Conservation (phyloP, 1,140 invertebrate genomes). For the Pomacea maculata region DNA sequence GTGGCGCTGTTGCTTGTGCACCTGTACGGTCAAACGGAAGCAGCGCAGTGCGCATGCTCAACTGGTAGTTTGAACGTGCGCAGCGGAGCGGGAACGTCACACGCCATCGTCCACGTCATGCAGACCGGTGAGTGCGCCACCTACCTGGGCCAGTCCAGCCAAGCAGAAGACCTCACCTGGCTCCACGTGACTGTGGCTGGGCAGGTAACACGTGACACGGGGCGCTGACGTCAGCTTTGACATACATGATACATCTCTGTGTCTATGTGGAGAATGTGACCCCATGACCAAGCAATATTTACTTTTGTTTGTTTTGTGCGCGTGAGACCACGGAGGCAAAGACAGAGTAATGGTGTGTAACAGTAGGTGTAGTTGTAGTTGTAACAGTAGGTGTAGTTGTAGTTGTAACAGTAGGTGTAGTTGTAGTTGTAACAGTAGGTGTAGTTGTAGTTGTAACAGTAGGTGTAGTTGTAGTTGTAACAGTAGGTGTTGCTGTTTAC, state of each 20-base stretch:
- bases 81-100: not conserved
- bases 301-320: not conserved
- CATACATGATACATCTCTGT: not conserved
- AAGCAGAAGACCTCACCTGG: conserved; percentile 1
- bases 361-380: too few species aligned
- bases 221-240: too few species aligned
- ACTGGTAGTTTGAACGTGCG: not conserved
- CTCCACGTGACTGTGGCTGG: not conserved
- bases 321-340: too few species aligned
- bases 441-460: too few species aligned
- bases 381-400: too few species aligned
- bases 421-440: too few species aligned
- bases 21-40: not conserved
- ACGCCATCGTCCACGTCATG: not conserved
- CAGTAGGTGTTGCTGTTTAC: not conserved
- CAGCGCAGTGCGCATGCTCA: conserved; percentile 14
- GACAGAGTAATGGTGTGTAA: too few species aligned
- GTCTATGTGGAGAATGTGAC: not conserved
- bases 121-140: not conserved
- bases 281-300: not conserved
- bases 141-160: not conserved
- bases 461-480: not conserved
- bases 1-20: not conserved
- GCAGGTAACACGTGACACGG: not conserved
- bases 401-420: too few species aligned